phyloP scores from a whole-genome alignment of 35 echinoderm and acorn worm species.

The Diadema setosum region DNA sequence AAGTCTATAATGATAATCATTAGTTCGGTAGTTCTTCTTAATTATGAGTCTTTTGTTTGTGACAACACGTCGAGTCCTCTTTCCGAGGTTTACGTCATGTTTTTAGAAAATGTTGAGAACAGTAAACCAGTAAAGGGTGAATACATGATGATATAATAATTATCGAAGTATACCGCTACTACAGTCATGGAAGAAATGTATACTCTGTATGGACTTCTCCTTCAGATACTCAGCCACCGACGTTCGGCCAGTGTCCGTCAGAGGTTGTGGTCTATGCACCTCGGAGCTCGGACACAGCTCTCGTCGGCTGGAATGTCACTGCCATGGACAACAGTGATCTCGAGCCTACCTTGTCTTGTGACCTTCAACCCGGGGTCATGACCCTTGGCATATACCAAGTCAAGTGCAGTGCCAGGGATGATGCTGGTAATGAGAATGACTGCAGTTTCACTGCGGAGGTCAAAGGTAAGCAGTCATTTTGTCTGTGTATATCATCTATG shows the following conservation, averaged over 20 bases:
- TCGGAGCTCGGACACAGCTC: not conserved
- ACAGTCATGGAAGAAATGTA: not conserved
- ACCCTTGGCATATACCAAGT: not conserved
- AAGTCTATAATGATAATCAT: no score
- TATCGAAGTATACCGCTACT: not conserved
- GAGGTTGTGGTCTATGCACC: not conserved
- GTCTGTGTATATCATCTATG: no score
- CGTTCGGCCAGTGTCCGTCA: not conserved
- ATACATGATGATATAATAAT: not conserved
- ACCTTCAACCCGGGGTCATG: not conserved
- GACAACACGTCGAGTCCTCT: not conserved
- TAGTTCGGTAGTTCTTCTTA: no score
- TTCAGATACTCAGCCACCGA: constrained; percentile 2
- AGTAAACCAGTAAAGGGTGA: not conserved
- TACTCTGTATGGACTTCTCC: not conserved
- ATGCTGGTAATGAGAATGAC: not conserved
- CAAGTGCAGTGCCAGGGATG: not conserved
- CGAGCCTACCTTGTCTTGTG: not conserved
- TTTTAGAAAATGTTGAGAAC: not conserved
- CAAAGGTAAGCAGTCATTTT: no score
- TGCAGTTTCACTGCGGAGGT: constrained; percentile 6
- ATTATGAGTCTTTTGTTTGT: not conserved
- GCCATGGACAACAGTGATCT: not conserved
- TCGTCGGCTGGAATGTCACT: not conserved
- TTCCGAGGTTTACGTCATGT: not conserved